Base-by-base conservation (phyloP, 2,113 vertebrate genomes). In the Bettongia penicillata region DNA sequence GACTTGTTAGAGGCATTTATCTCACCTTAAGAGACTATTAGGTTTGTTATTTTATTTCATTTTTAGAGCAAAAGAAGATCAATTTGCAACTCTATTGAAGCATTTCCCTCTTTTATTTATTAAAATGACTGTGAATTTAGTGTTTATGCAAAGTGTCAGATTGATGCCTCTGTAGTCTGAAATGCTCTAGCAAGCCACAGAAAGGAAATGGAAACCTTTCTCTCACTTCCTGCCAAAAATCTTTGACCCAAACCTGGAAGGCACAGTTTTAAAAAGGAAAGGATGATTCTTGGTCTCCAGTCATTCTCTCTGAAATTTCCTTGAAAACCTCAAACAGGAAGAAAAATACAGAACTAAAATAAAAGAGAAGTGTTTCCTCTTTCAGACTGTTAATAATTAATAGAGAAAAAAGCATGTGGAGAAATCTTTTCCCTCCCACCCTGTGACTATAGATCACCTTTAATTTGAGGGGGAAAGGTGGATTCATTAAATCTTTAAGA, bases 41-140 rank as follows among this genome's bases (percentile, higher is more conserved):
- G 68, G 51, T 95, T 93, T 97, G 52, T 89, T 97, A n/a, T 96
- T 52, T 91, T 37, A 95, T 96, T 96, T 92, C 61, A 53, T 96
- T 97, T 97, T 97, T 90, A 90, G 89, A 93, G 84, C 53, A 91
- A 97, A 43, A 91, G 92, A 96, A 96, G 97, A 96, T 51, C 52
- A 97, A 91, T 98, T 97, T 96, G 92, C 90, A 96, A 68, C 55
- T 91, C n/a, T 77, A 92, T 90, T 93, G 43, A 84, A 84, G 43
- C 94, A 94, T n/a, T 95, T 90, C 19, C 24, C 23, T 95, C 43
- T 96, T 96, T 95, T 91, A 95, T 93, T 97, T 97, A 95, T 95
- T 95, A 96, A 97, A 97, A 96, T 96, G 91, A 91, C 92, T 96
- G 28, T 97, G 95, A 97, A 95, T 96, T 91, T 77, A 94, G 91